phyloP scores from a whole-genome alignment of 2,113 vertebrate species.

The Athene noctua region DNA sequence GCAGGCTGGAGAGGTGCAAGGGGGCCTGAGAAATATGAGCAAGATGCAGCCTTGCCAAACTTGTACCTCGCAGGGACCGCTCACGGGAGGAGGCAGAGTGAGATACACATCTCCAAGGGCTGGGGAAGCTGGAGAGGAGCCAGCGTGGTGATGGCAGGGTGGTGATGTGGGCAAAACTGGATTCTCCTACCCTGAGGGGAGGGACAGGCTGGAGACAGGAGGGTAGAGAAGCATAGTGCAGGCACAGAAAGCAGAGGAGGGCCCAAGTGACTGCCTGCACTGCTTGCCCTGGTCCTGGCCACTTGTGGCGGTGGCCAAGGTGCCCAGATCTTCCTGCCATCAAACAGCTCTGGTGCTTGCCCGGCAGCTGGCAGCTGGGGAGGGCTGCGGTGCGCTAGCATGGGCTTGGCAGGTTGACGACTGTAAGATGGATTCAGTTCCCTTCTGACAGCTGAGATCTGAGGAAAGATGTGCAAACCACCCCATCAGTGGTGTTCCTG shows the following conservation, averaged over 20 bases:
- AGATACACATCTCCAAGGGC: background rate
- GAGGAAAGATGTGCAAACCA: background rate
- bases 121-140: background rate
- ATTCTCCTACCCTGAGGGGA: background rate
- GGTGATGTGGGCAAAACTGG: background rate
- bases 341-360: background rate
- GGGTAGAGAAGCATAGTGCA: background rate
- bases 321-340: background rate
- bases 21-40: background rate
- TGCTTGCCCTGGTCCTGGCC: background rate
- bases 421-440: background rate
- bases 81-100: rapidly evolving
- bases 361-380: background rate
- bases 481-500: background rate
- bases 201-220: background rate
- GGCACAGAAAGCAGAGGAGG: background rate
- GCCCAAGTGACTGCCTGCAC: background rate
- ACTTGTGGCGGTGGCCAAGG: background rate
- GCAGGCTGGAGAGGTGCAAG: background rate
- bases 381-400: background rate
- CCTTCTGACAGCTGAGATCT: background rate
- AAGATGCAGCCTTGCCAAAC: background rate
- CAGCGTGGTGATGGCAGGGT: background rate
- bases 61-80: background rate
- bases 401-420: background rate